phyloP scores from a whole-genome alignment of 2,888 invertebrate genomes.

The Chymomyza caudatula region DNA sequence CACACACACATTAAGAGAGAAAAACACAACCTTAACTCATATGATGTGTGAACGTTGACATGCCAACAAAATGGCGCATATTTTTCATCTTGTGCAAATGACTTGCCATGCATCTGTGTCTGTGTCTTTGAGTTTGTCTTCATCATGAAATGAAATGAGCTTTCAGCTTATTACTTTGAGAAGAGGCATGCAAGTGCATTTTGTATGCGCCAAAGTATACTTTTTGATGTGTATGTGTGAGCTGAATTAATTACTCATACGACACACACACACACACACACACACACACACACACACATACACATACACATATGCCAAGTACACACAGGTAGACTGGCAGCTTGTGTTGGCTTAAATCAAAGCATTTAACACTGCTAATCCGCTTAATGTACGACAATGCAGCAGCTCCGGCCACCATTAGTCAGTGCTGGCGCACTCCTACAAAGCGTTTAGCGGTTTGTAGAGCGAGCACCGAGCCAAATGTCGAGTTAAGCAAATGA shows the following conservation, averaged over 20 bases:
- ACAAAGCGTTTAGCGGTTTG: slow-evolving; percentile 12
- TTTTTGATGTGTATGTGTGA: slow-evolving; percentile 7
- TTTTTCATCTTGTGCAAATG: slow-evolving; percentile 46
- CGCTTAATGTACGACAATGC: slow-evolving; percentile 50
- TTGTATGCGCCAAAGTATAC: slow-evolving; percentile 4
- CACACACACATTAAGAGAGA: neutral
- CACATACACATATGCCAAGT: neutral
- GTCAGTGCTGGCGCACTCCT: slow-evolving; percentile 5
- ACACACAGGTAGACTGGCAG: slow-evolving; percentile 18
- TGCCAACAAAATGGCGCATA: slow-evolving; percentile 42
- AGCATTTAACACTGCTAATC: slow-evolving; percentile 65
- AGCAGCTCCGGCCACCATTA: neutral
- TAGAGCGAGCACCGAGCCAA: neutral
- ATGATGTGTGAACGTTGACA: slow-evolving; percentile 27
- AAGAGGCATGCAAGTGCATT: neutral
- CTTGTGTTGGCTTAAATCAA: slow-evolving; percentile 59
- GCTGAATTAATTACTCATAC: slow-evolving; percentile 13
- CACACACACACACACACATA: neutral
- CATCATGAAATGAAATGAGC: slow-evolving; percentile 37
- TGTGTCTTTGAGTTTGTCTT: slow-evolving; percentile 21
- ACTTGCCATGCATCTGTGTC: slow-evolving; percentile 24
- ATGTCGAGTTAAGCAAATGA: slow-evolving; percentile 57
- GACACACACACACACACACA: neutral
- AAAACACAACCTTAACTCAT: slow-evolving; percentile 26
- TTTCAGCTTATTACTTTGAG: slow-evolving; percentile 67